Evolutionary conservation across 2,888 invertebrate species (phyloP).

Genomic region (Clistopyga incitator): DNA sequence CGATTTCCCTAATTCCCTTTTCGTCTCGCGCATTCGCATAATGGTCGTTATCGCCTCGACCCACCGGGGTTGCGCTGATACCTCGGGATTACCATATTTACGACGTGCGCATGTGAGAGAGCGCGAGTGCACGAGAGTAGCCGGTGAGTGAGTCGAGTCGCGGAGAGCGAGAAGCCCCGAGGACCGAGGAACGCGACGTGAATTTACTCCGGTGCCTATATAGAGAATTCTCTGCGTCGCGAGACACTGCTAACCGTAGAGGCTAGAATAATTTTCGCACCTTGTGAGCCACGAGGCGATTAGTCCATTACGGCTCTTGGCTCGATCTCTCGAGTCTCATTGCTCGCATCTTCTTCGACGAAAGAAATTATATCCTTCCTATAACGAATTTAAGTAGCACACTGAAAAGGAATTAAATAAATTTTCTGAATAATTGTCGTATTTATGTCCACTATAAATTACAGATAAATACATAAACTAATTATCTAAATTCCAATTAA

Average conservation of each 20-base stretch:
- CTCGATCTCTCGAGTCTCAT: background rate
- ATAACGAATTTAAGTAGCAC: background rate
- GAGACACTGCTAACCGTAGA: constrained; percentile 17
- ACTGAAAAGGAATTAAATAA: background rate
- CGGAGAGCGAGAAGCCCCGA: constrained; percentile 9
- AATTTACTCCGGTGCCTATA: constrained; percentile 48
- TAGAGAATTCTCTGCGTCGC: constrained; percentile 24
- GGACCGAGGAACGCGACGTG: constrained; percentile 42
- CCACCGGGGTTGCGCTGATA: constrained; percentile 79
- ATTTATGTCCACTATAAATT: no score
- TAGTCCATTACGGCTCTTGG: constrained; percentile 33
- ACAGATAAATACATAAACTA: no score
- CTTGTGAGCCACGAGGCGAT: constrained; percentile 12
- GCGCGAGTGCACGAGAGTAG: constrained; percentile 29
- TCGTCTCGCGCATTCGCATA: constrained; percentile 80
- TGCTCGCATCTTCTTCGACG: background rate
- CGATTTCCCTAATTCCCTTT: constrained; percentile 83
- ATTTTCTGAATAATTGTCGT: no score
- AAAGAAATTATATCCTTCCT: background rate
- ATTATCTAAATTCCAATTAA: no score
- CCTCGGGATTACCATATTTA: constrained; percentile 82
- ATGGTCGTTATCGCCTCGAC: constrained; percentile 81
- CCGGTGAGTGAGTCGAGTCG: constrained; percentile 41
- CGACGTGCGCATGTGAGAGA: constrained; percentile 73
- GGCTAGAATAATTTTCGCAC: constrained; percentile 46